phyloP scores from a whole-genome alignment of 1,140 invertebrate species.

The Meteorus sp. region DNA sequence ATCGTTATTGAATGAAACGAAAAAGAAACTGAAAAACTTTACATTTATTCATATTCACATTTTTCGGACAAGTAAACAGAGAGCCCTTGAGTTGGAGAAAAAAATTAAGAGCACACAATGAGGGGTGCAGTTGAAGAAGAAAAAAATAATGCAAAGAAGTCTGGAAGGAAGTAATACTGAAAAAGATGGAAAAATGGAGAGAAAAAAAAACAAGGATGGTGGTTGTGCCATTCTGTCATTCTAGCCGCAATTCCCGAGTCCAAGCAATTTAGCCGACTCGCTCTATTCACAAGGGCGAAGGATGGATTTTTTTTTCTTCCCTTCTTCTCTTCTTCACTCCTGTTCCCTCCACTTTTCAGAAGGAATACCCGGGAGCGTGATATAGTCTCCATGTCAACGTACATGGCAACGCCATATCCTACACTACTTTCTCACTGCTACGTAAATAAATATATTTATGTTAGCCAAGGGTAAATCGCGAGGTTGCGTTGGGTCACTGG shows the following conservation, averaged over 20 bases:
- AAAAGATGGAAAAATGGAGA: not conserved
- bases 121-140: not conserved
- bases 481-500: slow-evolving; percentile 7
- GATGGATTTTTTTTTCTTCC: too few species aligned
- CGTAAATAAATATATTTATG: not conserved
- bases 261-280: not conserved
- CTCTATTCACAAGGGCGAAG: slow-evolving; percentile 1
- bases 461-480: not conserved
- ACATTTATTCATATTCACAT: not conserved
- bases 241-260: not conserved
- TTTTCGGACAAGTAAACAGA: too few species aligned
- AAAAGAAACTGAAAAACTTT: too few species aligned
- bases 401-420: too few species aligned
- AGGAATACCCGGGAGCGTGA: slow-evolving; percentile 2
- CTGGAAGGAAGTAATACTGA: not conserved
- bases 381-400: not conserved
- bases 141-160: not conserved
- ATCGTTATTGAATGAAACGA: too few species aligned
- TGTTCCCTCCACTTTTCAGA: not conserved
- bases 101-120: not conserved
- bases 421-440: not conserved
- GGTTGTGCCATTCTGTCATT: not conserved
- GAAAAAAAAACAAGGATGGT: not conserved
- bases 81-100: not conserved
- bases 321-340: too few species aligned